phyloP scores from a whole-genome alignment of 2,113 vertebrate species.

The Alexandromys fortis region DNA sequence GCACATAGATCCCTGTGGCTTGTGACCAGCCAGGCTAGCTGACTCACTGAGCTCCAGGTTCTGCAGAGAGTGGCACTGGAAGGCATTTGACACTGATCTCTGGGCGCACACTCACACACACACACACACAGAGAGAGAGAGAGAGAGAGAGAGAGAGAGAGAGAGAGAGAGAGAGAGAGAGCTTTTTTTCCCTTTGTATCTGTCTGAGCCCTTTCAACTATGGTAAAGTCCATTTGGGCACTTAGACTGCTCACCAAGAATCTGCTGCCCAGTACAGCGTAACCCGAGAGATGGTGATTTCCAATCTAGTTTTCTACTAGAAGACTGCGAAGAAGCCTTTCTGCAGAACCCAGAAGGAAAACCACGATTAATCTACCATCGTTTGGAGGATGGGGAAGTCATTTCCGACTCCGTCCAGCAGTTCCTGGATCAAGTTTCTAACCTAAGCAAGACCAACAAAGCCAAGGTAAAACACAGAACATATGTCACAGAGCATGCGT shows the following conservation, averaged over 20 bases:
- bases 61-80: neutral
- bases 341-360: slow-evolving; percentile 94
- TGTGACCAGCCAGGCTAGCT: neutral
- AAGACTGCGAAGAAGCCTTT: slow-evolving; percentile 96
- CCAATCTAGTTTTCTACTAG: slow-evolving; percentile 89
- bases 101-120: neutral
- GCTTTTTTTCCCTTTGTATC: slow-evolving; percentile 24
- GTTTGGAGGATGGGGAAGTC: slow-evolving; percentile 84
- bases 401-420: slow-evolving; percentile 88
- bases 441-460: slow-evolving; percentile 89
- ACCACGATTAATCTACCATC: slow-evolving; percentile 93
- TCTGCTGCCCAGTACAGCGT: slow-evolving; percentile 77
- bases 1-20: neutral
- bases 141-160: neutral
- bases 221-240: slow-evolving; percentile 47
- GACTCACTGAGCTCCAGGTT: neutral
- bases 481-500: neutral
- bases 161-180: neutral
- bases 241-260: slow-evolving; percentile 70
- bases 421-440: slow-evolving; percentile 91
- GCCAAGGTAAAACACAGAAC: slow-evolving; percentile 88
- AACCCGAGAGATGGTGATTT: slow-evolving; percentile 82
- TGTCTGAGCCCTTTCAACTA: slow-evolving; percentile 50
- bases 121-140: neutral
- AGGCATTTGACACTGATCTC: neutral